Evolutionary conservation across 2,113 vertebrate genomes (phyloP).

Genomic region (Mobula hypostoma): DNA sequence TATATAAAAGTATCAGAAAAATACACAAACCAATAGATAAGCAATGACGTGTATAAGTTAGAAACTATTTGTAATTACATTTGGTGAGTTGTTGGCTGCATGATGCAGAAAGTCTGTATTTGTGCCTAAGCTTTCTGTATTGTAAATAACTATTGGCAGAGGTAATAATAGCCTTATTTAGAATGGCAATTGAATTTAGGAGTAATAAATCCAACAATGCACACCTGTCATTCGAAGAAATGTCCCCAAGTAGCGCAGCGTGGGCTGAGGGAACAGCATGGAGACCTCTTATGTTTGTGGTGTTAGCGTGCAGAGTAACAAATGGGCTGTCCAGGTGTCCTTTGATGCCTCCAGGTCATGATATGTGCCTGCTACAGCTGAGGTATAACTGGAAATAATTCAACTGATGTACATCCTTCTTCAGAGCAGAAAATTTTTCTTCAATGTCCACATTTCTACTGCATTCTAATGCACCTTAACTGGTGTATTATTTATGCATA

Average conservation of each 20-base stretch:
- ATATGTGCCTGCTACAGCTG: conserved; percentile 7
- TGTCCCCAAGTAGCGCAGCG: not conserved
- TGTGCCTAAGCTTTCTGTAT: not conserved
- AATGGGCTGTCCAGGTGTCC: conserved; percentile 34
- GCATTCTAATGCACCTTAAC: not conserved
- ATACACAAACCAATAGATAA: not conserved
- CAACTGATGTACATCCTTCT: not conserved
- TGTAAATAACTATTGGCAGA: not conserved
- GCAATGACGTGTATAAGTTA: conserved; percentile 11
- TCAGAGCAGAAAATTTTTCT: not conserved
- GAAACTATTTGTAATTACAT: not conserved
- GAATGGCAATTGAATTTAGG: not conserved
- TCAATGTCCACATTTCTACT: not conserved
- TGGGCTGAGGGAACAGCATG: conserved; percentile 14
- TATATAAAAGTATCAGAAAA: not conserved
- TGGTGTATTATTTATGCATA: not conserved
- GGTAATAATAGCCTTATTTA: not conserved
- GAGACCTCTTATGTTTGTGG: not conserved
- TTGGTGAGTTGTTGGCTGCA: not conserved
- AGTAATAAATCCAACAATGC: conserved; percentile 4
- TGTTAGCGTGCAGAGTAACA: conserved; percentile 35
- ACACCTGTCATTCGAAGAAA: conserved; percentile 30
- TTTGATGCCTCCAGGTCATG: conserved; percentile 28
- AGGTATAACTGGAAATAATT: conserved; percentile 26
- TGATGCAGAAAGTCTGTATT: not conserved